Evolutionary conservation across 2,113 vertebrate genomes (phyloP).

Genomic region (Nymphicus hollandicus): DNA sequence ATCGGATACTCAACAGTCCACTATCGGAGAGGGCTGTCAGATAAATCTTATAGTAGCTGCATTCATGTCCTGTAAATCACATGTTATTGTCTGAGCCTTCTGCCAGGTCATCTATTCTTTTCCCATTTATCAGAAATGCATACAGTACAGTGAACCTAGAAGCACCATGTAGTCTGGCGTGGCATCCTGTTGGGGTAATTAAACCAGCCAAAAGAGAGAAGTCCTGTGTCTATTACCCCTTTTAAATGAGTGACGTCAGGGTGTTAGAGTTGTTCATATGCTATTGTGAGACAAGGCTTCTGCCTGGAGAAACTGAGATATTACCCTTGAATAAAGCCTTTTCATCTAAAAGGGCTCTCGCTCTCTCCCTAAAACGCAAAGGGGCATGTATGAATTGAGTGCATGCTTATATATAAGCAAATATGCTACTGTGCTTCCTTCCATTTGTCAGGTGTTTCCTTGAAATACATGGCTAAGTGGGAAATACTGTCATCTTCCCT

Average conservation of each 20-base stretch:
- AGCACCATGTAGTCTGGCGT: conserved; percentile 66
- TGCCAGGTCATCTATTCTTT: conserved; percentile 97
- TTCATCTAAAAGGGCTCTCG: background rate
- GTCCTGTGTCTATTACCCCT: background rate
- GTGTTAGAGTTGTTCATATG: background rate
- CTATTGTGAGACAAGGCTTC: background rate
- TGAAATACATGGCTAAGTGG: background rate
- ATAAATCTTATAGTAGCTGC: conserved; percentile 95
- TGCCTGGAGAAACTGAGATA: background rate
- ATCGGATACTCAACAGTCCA: conserved; percentile 89
- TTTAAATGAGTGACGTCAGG: background rate
- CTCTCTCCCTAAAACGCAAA: background rate
- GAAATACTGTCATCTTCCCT: background rate
- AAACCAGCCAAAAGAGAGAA: conserved; percentile 53
- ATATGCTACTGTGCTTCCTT: background rate
- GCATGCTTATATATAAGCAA: background rate
- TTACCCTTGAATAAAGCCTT: background rate
- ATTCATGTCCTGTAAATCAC: conserved; percentile 98
- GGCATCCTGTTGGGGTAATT: conserved; percentile 69
- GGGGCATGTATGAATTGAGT: background rate
- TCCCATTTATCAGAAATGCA: conserved; percentile 93
- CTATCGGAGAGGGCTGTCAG: conserved; percentile 86
- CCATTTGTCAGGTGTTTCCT: background rate
- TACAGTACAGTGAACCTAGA: conserved; percentile 77
- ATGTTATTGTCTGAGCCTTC: conserved; percentile 95